Base-by-base conservation (phyloP, 2,888 invertebrate species). In the Lithophane ornitopus region DNA sequence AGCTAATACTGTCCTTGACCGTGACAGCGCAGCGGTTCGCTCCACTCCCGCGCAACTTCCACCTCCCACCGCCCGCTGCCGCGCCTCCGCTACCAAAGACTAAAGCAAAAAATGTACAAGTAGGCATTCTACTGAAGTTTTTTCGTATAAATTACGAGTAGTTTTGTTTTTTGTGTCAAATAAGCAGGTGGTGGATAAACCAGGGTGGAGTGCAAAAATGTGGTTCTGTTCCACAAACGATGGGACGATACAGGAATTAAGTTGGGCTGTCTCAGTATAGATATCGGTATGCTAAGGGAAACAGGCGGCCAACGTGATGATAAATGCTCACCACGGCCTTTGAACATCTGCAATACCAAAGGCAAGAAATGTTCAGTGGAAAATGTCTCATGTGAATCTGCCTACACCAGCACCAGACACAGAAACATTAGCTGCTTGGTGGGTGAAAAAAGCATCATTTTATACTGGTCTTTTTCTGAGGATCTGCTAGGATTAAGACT, bases 1-100 rank as follows among this genome's bases (percentile, higher is more conserved):
- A 86, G 89, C 92, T 91, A 92, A 93, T 90, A 89, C 90, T 94
- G 94, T 92, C 95, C 95, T 95, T 95, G 95, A 94, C 95, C 94
- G 93, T 94, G 94, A 93, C 94, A 92, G 92, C 89, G 91, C 90
- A 93, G 92, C 93, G 93, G 93, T 91, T 88, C 92, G 93, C 90
- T 92, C 92, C 92, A 92, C 92, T 94, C 90, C 91, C 89, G 90
- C 91, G 90, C 91, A 86, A 87, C 76, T 74, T 87, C 89, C 81
- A 85, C 87, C 88, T 80, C 88, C 84, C 87, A 72, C 80, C 81
- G 76, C 78, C 58, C 78, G 73, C 85, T 73, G 67, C 67, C 84
- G 81, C 78, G 73, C 89, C 88, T 83, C 87, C 81, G 34, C 46
- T 1, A 12, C 0, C 87, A 87, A 74, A 88, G 88, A 88, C 46